Percentiles rank a stretch among this genome's conserved stretches.
Evolutionary conservation across 2,888 invertebrate species (phyloP).

Genomic region (Harpalus rufipes): DNA sequence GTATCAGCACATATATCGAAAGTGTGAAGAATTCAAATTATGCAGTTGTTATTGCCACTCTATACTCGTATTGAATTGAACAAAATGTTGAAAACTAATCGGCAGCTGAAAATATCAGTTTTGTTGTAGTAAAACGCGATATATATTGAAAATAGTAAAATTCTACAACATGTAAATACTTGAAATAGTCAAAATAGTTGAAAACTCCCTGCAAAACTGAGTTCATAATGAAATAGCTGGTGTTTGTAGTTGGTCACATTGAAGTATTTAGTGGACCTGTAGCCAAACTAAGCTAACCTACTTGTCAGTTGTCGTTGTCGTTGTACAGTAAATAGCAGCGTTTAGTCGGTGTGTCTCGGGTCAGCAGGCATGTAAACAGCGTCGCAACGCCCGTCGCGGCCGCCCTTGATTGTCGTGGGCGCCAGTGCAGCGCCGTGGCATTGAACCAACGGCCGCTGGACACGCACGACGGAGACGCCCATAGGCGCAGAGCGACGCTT

Average conservation of each 20-base stretch:
- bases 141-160: too few species aligned
- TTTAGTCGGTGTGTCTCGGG: constrained; percentile 11
- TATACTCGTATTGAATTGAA: too few species aligned
- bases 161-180: too few species aligned
- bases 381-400: constrained; percentile 33
- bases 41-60: too few species aligned
- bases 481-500: background rate
- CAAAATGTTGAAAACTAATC: too few species aligned
- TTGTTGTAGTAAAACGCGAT: too few species aligned
- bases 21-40: too few species aligned
- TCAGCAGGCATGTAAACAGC: constrained; percentile 41
- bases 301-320: background rate
- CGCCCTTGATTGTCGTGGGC: constrained; percentile 46
- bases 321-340: constrained; percentile 10
- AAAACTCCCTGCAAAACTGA: too few species aligned
- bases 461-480: constrained; percentile 14
- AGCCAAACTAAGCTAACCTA: background rate
- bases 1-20: too few species aligned
- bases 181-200: too few species aligned
- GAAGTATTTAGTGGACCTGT: background rate
- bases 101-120: too few species aligned
- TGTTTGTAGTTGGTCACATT: background rate
- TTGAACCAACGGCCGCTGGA: constrained; percentile 35
- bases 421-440: constrained; percentile 5
- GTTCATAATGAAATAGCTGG: too few species aligned